A percentile compares a stretch with the other conserved stretches of the same genome.
Evolutionary conservation across 2,888 invertebrate genomes (phyloP).

Genomic region (Odiellus spinosus): DNA sequence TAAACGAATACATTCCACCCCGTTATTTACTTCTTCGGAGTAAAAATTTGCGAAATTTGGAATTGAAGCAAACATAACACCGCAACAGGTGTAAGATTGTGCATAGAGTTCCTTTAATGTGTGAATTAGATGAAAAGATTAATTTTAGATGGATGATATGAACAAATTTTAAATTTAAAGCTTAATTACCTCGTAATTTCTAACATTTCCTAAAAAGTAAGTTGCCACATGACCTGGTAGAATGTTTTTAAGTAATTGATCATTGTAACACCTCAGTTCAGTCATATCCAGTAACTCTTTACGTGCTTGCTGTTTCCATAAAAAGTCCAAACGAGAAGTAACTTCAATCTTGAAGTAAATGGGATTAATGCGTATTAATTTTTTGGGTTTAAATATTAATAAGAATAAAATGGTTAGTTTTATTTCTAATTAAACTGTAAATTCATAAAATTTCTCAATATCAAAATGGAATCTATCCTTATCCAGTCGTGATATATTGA

Average conservation of each 20-base stretch:
- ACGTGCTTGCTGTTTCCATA: conserved; percentile 95
- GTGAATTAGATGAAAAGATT: conserved; percentile 4
- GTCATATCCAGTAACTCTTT: conserved; percentile 84
- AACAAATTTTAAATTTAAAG: background rate
- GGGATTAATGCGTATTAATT: conserved; percentile 21
- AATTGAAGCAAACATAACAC: conserved; percentile 94
- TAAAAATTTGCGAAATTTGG: conserved; percentile 97
- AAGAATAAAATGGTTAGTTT: background rate
- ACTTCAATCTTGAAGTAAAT: conserved; percentile 53
- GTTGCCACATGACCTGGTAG: conserved; percentile 89
- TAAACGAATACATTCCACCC: conserved; percentile 89
- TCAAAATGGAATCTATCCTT: no score
- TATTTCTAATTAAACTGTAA: background rate
- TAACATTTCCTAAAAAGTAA: conserved; percentile 73
- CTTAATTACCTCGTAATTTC: conserved; percentile 51
- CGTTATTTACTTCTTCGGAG: conserved; percentile 91
- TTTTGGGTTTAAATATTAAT: background rate
- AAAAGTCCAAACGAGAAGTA: conserved; percentile 82
- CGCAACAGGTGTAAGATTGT: conserved; percentile 66
- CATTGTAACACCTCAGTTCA: conserved; percentile 75
- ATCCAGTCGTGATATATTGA: no score
- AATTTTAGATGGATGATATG: no score
- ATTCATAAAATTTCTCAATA: no score
- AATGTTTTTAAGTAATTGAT: conserved; percentile 76
- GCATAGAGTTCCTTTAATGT: conserved; percentile 54